A percentile compares a stretch with the other conserved stretches of the same genome.
Evolutionary conservation across 2,888 invertebrate genomes (phyloP).

Genomic region (Geophilus truncorum): DNA sequence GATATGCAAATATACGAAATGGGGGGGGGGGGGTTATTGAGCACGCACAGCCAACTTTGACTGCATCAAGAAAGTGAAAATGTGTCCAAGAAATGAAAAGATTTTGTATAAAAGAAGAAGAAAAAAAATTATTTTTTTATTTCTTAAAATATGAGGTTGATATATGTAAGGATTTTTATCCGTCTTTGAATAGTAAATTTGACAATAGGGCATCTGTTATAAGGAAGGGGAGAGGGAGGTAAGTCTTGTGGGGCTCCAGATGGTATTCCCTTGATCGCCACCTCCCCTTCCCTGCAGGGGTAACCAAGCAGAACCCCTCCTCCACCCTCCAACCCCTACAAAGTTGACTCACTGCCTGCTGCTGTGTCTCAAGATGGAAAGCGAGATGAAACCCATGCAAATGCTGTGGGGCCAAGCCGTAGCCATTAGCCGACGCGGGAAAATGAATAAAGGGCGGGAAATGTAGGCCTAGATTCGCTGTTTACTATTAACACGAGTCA

Average conservation of each 20-base stretch:
- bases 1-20: neutral
- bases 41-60: neutral
- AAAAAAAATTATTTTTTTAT: neutral
- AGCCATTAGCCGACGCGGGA: too few relatives aligned
- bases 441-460: neutral
- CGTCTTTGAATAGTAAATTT: neutral
- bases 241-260: constrained; percentile 22
- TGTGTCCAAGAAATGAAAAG: neutral
- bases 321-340: constrained; percentile 7
- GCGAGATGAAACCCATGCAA: neutral
- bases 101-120: neutral
- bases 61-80: neutral
- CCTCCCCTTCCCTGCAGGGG: constrained; percentile 21
- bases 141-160: neutral
- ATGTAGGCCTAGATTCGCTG: neutral
- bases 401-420: neutral
- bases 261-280: neutral
- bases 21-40: neutral
- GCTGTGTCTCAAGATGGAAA: constrained; percentile 22
- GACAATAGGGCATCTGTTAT: constrained; percentile 19
- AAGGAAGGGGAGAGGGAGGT: neutral
- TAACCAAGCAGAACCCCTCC: constrained; percentile 18
- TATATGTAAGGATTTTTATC: neutral
- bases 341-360: constrained; percentile 22
- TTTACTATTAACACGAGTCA: too few relatives aligned